A percentile compares a stretch with the other conserved stretches of the same genome.
phyloP scores from a whole-genome alignment of 92 coral and sea anemone genomes.

The Micromussa lordhowensis region DNA sequence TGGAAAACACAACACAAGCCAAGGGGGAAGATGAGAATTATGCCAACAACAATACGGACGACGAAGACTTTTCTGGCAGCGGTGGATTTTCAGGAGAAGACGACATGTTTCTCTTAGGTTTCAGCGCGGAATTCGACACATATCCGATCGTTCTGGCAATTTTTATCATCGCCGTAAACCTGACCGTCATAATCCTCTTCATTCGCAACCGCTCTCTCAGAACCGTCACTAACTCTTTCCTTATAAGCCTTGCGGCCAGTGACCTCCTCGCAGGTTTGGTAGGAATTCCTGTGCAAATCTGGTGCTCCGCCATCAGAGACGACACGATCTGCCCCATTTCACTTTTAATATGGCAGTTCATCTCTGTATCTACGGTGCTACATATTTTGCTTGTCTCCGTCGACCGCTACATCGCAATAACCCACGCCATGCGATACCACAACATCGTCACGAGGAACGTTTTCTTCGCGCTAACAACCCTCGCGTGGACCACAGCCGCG shows the following conservation, averaged over 20 bases:
- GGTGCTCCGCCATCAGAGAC: slow-evolving; percentile 43
- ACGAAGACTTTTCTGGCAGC: slow-evolving; percentile 10
- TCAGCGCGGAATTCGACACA: slow-evolving; percentile 40
- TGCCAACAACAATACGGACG: not conserved
- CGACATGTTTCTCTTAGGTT: not conserved
- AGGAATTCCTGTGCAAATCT: slow-evolving; percentile 59
- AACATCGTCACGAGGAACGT: slow-evolving; percentile 49
- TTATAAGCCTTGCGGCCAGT: slow-evolving; percentile 64
- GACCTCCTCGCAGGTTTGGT: slow-evolving; percentile 69
- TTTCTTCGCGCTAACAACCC: slow-evolving; percentile 27
- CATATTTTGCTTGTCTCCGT: slow-evolving; percentile 64
- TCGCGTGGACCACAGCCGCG: slow-evolving; percentile 51
- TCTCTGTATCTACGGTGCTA: slow-evolving; percentile 68
- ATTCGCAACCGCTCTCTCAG: slow-evolving; percentile 56
- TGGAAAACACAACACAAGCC: slow-evolving; percentile 1
- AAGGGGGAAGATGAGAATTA: not conserved
- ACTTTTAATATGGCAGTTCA: slow-evolving; percentile 39
- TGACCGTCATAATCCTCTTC: slow-evolving; percentile 49
- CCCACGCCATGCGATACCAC: slow-evolving; percentile 56
- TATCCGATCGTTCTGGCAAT: slow-evolving; percentile 48
- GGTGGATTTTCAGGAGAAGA: slow-evolving; percentile 20
- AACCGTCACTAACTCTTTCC: slow-evolving; percentile 60
- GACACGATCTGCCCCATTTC: slow-evolving; percentile 45
- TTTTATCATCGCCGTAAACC: slow-evolving; percentile 52
- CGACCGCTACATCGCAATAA: slow-evolving; percentile 66